phyloP scores from a whole-genome alignment of 2,888 invertebrate species.

The Calliopum simillimum region DNA sequence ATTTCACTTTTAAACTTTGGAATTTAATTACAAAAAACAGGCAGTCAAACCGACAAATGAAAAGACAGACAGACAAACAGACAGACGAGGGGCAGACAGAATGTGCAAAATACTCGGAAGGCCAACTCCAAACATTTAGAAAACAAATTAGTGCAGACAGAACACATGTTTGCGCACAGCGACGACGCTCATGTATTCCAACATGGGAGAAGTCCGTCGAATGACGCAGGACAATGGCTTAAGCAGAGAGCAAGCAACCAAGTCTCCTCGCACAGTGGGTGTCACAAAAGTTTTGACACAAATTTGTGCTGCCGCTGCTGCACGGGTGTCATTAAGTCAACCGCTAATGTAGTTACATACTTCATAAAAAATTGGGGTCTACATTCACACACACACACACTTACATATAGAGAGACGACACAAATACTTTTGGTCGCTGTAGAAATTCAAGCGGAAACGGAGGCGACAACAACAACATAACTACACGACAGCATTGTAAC shows the following conservation, averaged over 20 bases:
- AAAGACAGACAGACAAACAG: neutral
- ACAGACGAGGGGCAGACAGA: neutral
- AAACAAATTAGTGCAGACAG: conserved; percentile 25
- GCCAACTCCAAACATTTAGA: neutral
- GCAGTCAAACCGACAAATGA: neutral
- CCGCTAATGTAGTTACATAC: conserved; percentile 41
- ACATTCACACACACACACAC: neutral
- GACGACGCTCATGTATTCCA: neutral
- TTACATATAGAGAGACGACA: neutral
- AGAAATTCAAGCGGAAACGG: conserved; percentile 15
- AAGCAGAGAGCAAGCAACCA: neutral
- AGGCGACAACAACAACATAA: neutral
- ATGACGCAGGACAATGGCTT: neutral
- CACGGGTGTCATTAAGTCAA: conserved; percentile 53
- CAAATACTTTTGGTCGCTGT: neutral
- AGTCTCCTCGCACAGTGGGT: neutral
- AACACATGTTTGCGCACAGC: conserved; percentile 23
- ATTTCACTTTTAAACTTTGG: conserved; percentile 29
- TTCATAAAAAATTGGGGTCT: conserved; percentile 4
- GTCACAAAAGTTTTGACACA: conserved; percentile 21
- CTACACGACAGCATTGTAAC: neutral
- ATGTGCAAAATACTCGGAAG: neutral
- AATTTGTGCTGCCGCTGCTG: neutral
- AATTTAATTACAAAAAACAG: conserved; percentile 14
- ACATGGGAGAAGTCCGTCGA: neutral